Percentiles rank a stretch among this genome's conserved stretches.
Evolutionary conservation across 1,140 invertebrate genomes (phyloP).

Genomic region (Drosophila orosa): DNA sequence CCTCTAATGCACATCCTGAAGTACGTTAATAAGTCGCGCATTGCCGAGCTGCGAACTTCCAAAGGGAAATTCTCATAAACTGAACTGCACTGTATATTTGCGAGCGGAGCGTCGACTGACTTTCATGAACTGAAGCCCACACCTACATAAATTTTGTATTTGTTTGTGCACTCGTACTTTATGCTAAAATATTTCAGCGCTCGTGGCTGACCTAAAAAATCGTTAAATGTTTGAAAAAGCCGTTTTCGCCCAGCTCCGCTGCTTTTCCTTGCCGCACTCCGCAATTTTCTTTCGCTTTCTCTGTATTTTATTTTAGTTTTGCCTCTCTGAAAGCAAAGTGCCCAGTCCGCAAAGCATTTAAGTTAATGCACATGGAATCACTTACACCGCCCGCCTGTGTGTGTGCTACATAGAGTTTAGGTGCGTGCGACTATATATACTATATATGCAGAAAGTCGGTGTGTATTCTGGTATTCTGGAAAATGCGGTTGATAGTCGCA

Average conservation of each 20-base stretch:
- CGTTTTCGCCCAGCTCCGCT: slow-evolving; percentile 21
- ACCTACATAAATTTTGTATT: slow-evolving; percentile 36
- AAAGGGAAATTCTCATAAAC: slow-evolving; percentile 63
- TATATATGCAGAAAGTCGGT: slow-evolving; percentile 11
- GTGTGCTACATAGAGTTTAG: slow-evolving; percentile 39
- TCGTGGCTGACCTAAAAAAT: slow-evolving; percentile 73
- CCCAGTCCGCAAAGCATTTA: slow-evolving; percentile 80
- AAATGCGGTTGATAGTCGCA: slow-evolving; percentile 20
- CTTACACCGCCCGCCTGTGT: slow-evolving; percentile 18
- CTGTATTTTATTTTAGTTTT: slow-evolving; percentile 40
- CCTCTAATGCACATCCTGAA: slow-evolving; percentile 71
- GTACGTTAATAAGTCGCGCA: slow-evolving; percentile 79
- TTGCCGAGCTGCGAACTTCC: slow-evolving; percentile 46
- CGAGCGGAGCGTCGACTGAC: slow-evolving; percentile 43
- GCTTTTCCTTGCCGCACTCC: slow-evolving; percentile 13
- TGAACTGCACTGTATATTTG: slow-evolving; percentile 35
- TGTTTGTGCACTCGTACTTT: slow-evolving; percentile 66
- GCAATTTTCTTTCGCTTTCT: slow-evolving; percentile 23
- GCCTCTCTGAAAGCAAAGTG: slow-evolving; percentile 77
- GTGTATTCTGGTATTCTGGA: slow-evolving; percentile 9
- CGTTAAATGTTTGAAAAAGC: slow-evolving; percentile 52
- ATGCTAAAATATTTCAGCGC: slow-evolving; percentile 78
- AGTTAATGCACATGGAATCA: slow-evolving; percentile 75
- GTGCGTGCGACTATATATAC: slow-evolving; percentile 36
- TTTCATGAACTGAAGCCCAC: slow-evolving; percentile 51